Conservation (phyloP, 2,797 vertebrate species). For the Poeciliopsis gracilis region DNA sequence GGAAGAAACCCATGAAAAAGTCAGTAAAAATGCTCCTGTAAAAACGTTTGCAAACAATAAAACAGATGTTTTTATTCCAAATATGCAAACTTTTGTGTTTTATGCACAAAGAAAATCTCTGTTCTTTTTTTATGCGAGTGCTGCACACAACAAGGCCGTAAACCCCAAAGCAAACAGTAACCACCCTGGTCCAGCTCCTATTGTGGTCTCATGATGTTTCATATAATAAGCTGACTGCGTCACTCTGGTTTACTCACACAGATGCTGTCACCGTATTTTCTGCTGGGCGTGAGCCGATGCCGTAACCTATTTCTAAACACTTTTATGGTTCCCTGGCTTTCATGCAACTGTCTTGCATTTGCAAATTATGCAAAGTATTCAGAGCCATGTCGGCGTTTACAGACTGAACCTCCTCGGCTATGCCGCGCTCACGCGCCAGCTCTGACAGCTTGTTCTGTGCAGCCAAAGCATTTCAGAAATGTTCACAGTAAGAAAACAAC, state of each 20-base stretch:
- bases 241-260: background rate
- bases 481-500: background rate
- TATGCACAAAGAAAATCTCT: background rate
- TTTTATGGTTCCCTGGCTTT: background rate
- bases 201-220: conserved; percentile 3
- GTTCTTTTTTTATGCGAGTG: background rate
- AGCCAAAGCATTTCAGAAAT: conserved; percentile 2
- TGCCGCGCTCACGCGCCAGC: background rate
- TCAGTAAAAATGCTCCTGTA: background rate
- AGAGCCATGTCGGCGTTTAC: background rate
- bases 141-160: background rate
- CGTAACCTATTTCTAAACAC: background rate
- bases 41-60: background rate
- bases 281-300: background rate
- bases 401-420: background rate
- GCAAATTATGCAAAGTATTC: background rate
- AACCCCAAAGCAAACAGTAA: conserved; percentile 8
- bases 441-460: background rate
- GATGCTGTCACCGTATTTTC: background rate
- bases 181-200: background rate
- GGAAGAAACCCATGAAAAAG: background rate
- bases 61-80: background rate
- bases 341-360: background rate
- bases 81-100: background rate
- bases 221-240: background rate